These are phyloP conservation scores for Passer domesticus DNA, from an alignment of 2,113 vertebrate genomes.

Conservation along the genomic window DNA sequence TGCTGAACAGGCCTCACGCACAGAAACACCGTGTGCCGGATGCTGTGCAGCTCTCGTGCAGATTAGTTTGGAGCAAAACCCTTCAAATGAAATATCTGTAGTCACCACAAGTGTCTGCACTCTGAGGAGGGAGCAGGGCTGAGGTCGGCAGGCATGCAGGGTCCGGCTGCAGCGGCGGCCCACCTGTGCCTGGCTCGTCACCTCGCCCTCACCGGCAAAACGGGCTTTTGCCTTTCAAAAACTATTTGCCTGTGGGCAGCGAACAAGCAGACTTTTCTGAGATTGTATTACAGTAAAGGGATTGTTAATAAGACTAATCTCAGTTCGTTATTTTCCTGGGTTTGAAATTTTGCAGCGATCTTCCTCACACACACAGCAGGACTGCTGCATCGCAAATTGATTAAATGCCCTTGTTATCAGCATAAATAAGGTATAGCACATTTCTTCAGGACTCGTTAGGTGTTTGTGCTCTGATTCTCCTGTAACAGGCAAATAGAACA, in stretches of 20 bases:
- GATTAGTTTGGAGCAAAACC: not conserved
- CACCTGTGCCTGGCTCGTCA: not conserved
- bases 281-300: not conserved
- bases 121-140: not conserved
- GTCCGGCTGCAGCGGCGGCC: not conserved
- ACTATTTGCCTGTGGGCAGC: constrained; percentile 2
- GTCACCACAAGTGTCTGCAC: accelerated
- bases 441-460: not conserved
- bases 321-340: not conserved
- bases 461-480: not conserved
- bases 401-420: not conserved
- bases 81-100: not conserved
- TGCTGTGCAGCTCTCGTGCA: not conserved
- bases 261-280: not conserved
- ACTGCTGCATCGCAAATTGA: not conserved
- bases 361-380: not conserved
- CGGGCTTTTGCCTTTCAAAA: not conserved
- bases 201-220: accelerated
- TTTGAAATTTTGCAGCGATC: not conserved
- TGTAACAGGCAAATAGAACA: not conserved
- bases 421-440: not conserved
- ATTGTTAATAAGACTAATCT: not conserved
- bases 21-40: accelerated
- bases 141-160: not conserved
- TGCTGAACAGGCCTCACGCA: accelerated